phyloP scores from a whole-genome alignment of 1,140 invertebrate species.

The Eupeodes corollae region DNA sequence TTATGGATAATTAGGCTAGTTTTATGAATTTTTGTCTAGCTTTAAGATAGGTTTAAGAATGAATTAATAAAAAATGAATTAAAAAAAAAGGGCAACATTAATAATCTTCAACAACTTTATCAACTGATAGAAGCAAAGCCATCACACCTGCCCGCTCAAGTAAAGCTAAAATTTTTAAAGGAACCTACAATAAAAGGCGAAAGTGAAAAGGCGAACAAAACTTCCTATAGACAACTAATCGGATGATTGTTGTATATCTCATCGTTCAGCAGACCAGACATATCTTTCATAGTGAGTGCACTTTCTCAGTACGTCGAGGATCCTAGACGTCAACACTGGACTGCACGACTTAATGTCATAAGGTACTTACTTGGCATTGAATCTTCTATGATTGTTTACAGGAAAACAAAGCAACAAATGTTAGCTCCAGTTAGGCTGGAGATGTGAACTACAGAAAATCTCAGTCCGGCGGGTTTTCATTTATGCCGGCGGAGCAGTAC shows the following conservation, averaged over 20 bases:
- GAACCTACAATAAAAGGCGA: background rate
- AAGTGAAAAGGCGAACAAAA: background rate
- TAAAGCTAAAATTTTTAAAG: constrained; percentile 13
- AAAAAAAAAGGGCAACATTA: constrained; percentile 26
- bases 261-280: constrained; percentile 31
- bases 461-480: constrained; percentile 22
- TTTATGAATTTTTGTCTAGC: too few species aligned
- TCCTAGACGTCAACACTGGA: too few species aligned
- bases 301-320: constrained; percentile 14
- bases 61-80: too few species aligned
- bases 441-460: constrained; percentile 18
- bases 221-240: constrained; percentile 26
- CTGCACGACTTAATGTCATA: constrained; percentile 28
- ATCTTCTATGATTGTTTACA: constrained; percentile 7
- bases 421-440: constrained; percentile 7
- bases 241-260: constrained; percentile 32
- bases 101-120: constrained; percentile 19
- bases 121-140: constrained; percentile 14
- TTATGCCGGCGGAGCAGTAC: constrained; percentile 21
- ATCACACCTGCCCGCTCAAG: constrained; percentile 7
- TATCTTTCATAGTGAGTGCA: constrained; percentile 29
- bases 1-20: too few species aligned
- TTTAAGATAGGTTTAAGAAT: constrained; percentile 25
- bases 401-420: background rate
- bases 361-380: constrained; percentile 30